Evolutionary conservation across 2,113 vertebrate genomes (phyloP).

Genomic region (Centropus unirufus): DNA sequence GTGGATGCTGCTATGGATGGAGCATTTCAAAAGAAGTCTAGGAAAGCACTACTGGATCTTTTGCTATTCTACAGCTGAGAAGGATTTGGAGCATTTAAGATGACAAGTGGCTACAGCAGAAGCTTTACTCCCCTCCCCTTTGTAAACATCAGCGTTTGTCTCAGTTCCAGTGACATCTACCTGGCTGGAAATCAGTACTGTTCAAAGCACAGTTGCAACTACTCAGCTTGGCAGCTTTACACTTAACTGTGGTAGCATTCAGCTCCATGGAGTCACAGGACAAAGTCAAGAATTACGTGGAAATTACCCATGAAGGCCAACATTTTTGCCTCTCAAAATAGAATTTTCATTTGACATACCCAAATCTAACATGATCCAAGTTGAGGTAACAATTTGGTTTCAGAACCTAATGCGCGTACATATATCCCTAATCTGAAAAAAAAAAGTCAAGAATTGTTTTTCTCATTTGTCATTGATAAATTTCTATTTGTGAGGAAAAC

Average conservation of each 20-base stretch:
- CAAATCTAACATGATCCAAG: background rate
- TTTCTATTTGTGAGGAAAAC: background rate
- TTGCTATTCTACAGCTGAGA: background rate
- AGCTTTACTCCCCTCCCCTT: background rate
- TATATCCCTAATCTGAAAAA: background rate
- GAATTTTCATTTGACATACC: background rate
- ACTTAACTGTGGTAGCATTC: background rate
- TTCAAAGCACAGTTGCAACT: background rate
- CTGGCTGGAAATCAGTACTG: background rate
- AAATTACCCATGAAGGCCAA: background rate
- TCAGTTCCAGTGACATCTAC: background rate
- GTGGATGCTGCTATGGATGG: background rate
- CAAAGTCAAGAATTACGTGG: background rate
- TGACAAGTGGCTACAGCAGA: background rate
- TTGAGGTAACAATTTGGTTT: background rate
- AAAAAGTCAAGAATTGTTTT: rapidly evolving
- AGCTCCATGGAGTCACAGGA: background rate
- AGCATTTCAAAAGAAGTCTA: background rate
- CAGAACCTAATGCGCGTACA: background rate
- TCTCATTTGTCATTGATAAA: background rate
- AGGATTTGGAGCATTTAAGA: background rate
- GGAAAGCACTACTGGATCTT: background rate
- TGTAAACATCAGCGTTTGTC: background rate
- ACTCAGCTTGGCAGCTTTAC: background rate
- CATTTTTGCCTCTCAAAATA: background rate